Percentiles rank a stretch among this genome's conserved stretches.
Evolutionary conservation across 1,140 invertebrate species (phyloP).

Genomic region (Paralvinella palmiformis): DNA sequence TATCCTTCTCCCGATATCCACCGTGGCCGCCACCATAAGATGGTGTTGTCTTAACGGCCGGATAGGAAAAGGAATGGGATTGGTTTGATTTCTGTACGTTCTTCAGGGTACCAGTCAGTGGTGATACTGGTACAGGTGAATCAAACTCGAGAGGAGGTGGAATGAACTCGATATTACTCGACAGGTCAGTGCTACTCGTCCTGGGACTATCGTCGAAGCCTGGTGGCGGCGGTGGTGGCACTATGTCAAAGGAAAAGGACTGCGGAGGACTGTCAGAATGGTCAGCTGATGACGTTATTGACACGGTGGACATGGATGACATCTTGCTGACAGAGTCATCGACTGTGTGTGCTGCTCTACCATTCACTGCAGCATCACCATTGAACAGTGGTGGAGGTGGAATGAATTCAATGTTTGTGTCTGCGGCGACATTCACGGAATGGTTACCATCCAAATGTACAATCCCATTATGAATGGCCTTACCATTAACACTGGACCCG

Average conservation of each 20-base stretch:
- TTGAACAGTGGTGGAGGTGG: slow-evolving; percentile 8
- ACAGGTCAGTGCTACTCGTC: background rate
- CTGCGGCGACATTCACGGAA: background rate
- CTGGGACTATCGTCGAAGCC: slow-evolving; percentile 6
- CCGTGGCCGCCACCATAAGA: too few species aligned
- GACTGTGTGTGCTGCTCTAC: background rate
- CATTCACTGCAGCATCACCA: background rate
- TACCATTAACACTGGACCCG: background rate
- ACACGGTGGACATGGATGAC: slow-evolving; percentile 10
- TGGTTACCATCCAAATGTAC: background rate
- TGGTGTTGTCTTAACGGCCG: slow-evolving; percentile 7
- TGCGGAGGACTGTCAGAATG: background rate
- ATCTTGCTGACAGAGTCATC: slow-evolving; percentile 9
- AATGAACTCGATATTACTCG: slow-evolving; percentile 9
- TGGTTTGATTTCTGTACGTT: background rate
- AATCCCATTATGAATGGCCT: background rate
- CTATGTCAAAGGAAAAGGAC: background rate
- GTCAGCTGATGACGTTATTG: slow-evolving; percentile 6
- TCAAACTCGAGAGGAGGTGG: slow-evolving; percentile 10
- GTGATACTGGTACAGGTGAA: background rate
- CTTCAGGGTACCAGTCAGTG: background rate
- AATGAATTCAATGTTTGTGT: slow-evolving; percentile 3
- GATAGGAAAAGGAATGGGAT: background rate
- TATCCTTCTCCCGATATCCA: slow-evolving; percentile 30
- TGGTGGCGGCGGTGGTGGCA: slow-evolving; percentile 10